Conservation (phyloP, 2,113 vertebrate species). For the Ptychochromis oligacanthus region DNA sequence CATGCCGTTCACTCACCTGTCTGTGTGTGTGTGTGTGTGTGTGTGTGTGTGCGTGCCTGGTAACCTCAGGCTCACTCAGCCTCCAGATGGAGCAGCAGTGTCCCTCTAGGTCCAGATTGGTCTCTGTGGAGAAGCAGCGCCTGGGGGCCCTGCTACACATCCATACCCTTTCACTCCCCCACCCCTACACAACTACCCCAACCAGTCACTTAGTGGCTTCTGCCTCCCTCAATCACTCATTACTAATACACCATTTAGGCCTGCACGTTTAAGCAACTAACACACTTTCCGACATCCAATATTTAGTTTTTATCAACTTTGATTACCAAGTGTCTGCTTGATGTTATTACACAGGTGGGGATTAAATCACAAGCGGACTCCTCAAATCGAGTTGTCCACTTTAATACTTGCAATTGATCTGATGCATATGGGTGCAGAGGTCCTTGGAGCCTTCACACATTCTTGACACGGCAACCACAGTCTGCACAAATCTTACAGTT, state of each 20-base stretch:
- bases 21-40: background rate
- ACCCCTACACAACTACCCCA: background rate
- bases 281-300: background rate
- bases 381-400: background rate
- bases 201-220: background rate
- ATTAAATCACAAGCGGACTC: background rate
- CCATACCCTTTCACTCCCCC: background rate
- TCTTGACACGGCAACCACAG: too few relatives aligned
- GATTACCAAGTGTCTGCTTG: background rate
- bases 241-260: background rate
- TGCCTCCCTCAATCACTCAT: background rate
- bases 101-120: slow-evolving; percentile 38
- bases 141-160: background rate
- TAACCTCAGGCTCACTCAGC: slow-evolving; percentile 15
- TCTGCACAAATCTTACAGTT: too few relatives aligned
- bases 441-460: too few relatives aligned
- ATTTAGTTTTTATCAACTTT: background rate
- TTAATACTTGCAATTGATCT: background rate
- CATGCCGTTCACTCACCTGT: background rate
- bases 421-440: background rate
- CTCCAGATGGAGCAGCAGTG: slow-evolving; percentile 29
- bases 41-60: background rate
- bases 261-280: background rate
- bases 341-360: background rate
- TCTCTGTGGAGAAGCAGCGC: slow-evolving; percentile 19